Percentiles rank a stretch among this genome's conserved stretches.
These are phyloP conservation scores for Philotrypesis tridentata DNA, from an alignment of 1,140 invertebrate species.

Conservation along the genomic window DNA sequence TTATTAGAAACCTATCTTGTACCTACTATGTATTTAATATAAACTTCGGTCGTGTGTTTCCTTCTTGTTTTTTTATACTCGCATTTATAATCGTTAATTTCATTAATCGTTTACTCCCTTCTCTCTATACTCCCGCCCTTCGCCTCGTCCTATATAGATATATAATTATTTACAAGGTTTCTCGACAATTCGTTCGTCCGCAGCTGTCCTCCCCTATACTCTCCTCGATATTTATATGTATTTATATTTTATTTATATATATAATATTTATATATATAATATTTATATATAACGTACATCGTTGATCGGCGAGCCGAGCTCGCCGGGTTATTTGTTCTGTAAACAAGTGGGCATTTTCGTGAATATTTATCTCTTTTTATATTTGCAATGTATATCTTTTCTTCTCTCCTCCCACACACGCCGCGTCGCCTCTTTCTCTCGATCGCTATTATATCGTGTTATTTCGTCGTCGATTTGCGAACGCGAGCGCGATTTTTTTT, in stretches of 20 bases:
- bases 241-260: slow-evolving; percentile 45
- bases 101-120: slow-evolving; percentile 5
- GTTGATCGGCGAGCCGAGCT: slow-evolving; percentile 7
- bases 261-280: slow-evolving; percentile 20
- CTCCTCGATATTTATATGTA: slow-evolving; percentile 44
- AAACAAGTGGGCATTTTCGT: slow-evolving; percentile 19
- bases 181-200: slow-evolving; percentile 55
- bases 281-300: slow-evolving; percentile 34
- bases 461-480: slow-evolving; percentile 43
- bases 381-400: slow-evolving; percentile 2
- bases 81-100: slow-evolving; percentile 33
- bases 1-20: slow-evolving; percentile 71
- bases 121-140: slow-evolving; percentile 6
- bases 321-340: slow-evolving; percentile 24
- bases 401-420: not conserved
- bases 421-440: too few species aligned
- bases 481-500: slow-evolving; percentile 43
- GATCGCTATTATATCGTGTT: slow-evolving; percentile 20
- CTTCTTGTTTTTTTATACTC: slow-evolving; percentile 12
- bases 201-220: slow-evolving; percentile 26
- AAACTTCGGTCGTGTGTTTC: slow-evolving; percentile 62
- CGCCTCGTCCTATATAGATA: slow-evolving; percentile 25
- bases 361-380: slow-evolving; percentile 11
- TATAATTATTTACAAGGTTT: slow-evolving; percentile 61
- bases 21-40: slow-evolving; percentile 69